Conservation (phyloP, 2,113 vertebrate species). For the Hepsetus odoe region DNA sequence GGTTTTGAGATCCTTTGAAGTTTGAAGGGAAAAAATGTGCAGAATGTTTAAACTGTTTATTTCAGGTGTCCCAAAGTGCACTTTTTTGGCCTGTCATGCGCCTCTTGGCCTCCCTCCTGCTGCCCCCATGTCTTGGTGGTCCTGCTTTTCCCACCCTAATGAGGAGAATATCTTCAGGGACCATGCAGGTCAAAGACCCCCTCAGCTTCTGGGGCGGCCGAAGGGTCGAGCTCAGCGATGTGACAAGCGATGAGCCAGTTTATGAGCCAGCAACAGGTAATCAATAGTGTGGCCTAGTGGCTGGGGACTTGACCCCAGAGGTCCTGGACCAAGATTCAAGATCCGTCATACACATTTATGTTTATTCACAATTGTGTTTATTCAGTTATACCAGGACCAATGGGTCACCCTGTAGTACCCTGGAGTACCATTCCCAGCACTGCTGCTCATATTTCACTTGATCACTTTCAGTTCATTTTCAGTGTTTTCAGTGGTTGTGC, state of each 20-base stretch:
- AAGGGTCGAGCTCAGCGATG: slow-evolving; percentile 73
- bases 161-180: slow-evolving; percentile 77
- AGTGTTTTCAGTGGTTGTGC: background rate
- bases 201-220: slow-evolving; percentile 87
- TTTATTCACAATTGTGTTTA: background rate
- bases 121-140: slow-evolving; percentile 31
- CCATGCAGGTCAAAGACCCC: slow-evolving; percentile 70
- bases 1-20: no score
- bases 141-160: slow-evolving; percentile 53
- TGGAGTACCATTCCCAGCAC: no score
- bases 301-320: no score
- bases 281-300: no score
- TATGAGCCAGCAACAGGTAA: slow-evolving; percentile 92
- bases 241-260: slow-evolving; percentile 73
- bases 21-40: background rate
- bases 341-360: no score
- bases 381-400: no score
- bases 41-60: background rate
- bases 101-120: slow-evolving; percentile 19
- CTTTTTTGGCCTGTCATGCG: slow-evolving; percentile 43
- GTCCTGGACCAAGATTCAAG: no score
- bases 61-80: background rate
- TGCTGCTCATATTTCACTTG: no score
- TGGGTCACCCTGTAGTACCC: no score
- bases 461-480: background rate